Percentiles rank a stretch among this genome's conserved stretches.
Conservation (phyloP, 2,113 vertebrate species). For the Equus quagga region DNA sequence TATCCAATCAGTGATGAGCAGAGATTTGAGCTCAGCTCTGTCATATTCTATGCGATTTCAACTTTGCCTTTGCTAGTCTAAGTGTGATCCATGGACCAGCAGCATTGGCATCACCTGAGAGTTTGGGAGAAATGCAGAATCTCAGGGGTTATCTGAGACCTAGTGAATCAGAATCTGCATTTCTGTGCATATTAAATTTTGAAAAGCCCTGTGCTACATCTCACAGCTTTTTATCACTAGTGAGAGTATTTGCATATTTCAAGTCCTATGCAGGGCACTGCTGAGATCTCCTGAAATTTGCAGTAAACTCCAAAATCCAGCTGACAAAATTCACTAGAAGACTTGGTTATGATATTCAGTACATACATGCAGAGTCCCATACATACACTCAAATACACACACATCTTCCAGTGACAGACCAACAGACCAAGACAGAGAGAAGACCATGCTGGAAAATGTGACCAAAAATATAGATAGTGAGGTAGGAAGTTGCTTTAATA, state of each 20-base stretch:
- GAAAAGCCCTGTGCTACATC: neutral
- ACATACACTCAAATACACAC: neutral
- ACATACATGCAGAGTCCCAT: neutral
- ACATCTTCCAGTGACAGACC: too few species aligned
- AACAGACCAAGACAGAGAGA: neutral
- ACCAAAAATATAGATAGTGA: neutral
- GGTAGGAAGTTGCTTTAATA: neutral
- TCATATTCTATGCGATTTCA: neutral
- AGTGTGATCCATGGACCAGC: accelerated
- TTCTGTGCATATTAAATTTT: neutral
- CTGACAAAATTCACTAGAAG: neutral
- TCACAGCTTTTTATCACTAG: neutral
- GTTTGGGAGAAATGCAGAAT: neutral
- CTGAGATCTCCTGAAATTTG: neutral
- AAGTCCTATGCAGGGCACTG: neutral
- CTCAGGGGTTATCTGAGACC: neutral
- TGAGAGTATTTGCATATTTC: neutral
- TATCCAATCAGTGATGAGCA: neutral
- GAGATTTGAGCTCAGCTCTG: neutral
- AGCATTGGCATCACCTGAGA: accelerated
- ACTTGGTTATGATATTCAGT: neutral
- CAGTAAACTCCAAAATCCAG: neutral
- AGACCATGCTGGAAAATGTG: neutral
- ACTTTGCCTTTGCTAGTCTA: neutral
- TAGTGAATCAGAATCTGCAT: neutral